A percentile compares a stretch with the other conserved stretches of the same genome.
These are phyloP conservation scores for Leistus spinibarbis DNA, from an alignment of 2,888 invertebrate genomes.

Conservation along the genomic window DNA sequence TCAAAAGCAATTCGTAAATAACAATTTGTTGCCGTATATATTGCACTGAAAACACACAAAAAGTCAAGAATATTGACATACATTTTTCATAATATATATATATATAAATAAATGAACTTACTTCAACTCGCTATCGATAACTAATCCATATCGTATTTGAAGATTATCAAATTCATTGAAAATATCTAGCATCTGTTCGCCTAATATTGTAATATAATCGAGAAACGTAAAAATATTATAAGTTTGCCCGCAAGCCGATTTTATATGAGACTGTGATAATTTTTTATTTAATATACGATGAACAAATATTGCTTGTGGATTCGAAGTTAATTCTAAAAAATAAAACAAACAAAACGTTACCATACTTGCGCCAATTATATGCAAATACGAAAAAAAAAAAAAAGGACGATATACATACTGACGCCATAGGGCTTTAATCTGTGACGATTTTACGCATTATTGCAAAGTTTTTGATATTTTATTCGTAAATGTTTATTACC, in stretches of 20 bases:
- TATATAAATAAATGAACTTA: constrained; percentile 19
- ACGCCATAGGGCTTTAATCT: not conserved
- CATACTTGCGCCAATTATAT: not conserved
- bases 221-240: constrained; percentile 42
- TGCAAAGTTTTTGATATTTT: no score
- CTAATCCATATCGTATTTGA: constrained; percentile 19
- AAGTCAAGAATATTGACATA: no score
- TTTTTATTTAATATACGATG: constrained; percentile 34
- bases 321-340: constrained; percentile 17
- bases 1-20: constrained; percentile 18
- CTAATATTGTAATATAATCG: constrained; percentile 42
- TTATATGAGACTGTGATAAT: constrained; percentile 31
- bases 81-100: no score
- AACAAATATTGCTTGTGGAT: constrained; percentile 16
- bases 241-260: constrained; percentile 39
- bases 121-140: constrained; percentile 40
- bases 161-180: constrained; percentile 30
- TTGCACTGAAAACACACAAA: constrained; percentile 28
- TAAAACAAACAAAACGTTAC: not conserved
- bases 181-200: constrained; percentile 39
- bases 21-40: constrained; percentile 20
- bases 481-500: no score
- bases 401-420: not conserved
- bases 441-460: not conserved
- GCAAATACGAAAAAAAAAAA: not conserved